Evolutionary conservation across 2,113 vertebrate genomes (phyloP), one percentile per base, ranked within the genome.

Genomic region (Amblyopsis rosae): DNA sequence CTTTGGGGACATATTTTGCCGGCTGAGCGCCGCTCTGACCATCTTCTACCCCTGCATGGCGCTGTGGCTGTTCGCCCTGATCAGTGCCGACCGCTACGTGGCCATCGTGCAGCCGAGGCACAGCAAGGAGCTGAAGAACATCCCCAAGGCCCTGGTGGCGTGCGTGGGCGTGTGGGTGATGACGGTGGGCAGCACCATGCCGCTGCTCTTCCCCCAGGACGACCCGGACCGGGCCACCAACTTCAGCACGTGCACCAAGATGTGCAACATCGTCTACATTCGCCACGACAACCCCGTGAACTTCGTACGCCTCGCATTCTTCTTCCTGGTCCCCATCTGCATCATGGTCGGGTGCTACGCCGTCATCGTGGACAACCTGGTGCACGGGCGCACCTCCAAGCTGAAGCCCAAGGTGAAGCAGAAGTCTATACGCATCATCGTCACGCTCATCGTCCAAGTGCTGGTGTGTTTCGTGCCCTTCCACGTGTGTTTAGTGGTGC

Each of bases 381-480:
- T 97, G 45, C 94, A 83, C 0, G 96, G 97, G 0, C 93, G 89
- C 69, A 96, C 94, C 26, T 99, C 98, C 1, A 96, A 94, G 73
- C 92, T 99, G 76, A 99, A 98, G 69, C 96, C 96, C 4, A 98
- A 96, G 73, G 95, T 95, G 76, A 98, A 98, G 88, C 92, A 95
- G 83, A 98, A 98, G 87, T 99, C 98, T 1, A 95, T 99, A 62
- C 84, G 93, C 69, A 99, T 99, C 72, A 98, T 99, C 70, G 68
- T 97, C 60, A 98, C 98, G 0, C 89, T 99, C 49, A 94, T 98
- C 32, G 70, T 94, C 62, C 98, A 99, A 67, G 93, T 98, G 74
- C 81, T 99, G 57, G 26, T 96, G 60, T 99, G 98, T 71, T 99
- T 99, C 32, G 91, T 95, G 83, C 97, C 98, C 0, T 99, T 96